Evolutionary conservation across 2,113 vertebrate species (phyloP).

Genomic region (Lycocorax pyrrhopterus): DNA sequence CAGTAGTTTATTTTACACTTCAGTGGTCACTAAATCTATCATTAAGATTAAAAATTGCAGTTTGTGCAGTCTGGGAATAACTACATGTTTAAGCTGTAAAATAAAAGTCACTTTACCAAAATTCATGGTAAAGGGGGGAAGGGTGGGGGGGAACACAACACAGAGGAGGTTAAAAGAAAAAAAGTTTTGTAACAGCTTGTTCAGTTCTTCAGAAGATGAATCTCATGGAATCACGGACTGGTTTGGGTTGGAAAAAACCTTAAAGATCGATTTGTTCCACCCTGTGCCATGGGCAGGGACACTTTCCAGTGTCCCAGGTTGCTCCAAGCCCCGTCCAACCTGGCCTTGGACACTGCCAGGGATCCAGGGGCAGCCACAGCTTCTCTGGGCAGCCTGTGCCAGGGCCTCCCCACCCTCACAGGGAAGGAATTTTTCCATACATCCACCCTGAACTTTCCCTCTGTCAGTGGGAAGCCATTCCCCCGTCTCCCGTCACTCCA

Average conservation of each 20-base stretch:
- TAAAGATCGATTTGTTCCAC: rapidly evolving
- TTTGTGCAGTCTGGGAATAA: constrained; percentile 40
- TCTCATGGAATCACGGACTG: neutral
- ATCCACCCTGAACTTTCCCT: neutral
- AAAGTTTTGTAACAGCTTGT: neutral
- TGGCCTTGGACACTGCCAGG: neutral
- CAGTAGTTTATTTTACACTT: constrained; percentile 35
- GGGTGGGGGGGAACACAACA: neutral
- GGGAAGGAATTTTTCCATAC: neutral
- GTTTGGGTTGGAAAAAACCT: neutral
- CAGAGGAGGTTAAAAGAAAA: neutral
- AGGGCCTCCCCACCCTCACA: rapidly evolving
- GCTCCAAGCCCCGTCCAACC: rapidly evolving
- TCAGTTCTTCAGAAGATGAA: neutral
- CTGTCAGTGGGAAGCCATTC: neutral
- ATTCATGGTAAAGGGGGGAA: neutral
- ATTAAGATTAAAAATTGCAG: constrained; percentile 30
- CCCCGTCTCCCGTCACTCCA: neutral
- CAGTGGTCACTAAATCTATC: constrained; percentile 31
- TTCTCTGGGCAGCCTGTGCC: neutral
- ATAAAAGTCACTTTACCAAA: neutral
- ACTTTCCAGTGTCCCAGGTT: rapidly evolving
- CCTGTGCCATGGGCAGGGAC: neutral
- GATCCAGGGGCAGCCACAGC: neutral
- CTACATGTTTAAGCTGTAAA: neutral